These are phyloP conservation scores for Rafetus swinhoei DNA, from an alignment of 2,113 vertebrate species.

Conservation along the genomic window DNA sequence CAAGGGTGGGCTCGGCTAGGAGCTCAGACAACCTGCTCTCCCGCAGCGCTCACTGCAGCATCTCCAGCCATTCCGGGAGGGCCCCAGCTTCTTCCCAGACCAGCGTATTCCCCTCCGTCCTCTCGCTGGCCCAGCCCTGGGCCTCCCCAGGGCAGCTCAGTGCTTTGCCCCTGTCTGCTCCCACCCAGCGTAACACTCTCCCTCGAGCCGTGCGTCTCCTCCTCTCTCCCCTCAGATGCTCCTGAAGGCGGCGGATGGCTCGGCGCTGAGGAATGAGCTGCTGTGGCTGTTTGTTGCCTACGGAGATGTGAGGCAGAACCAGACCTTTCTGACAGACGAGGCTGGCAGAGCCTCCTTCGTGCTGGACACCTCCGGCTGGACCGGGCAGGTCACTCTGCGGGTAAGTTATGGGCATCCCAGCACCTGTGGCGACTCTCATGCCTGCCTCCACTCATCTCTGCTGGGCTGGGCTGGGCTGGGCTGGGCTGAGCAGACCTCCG, in stretches of 20 bases:
- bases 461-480: background rate
- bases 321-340: background rate
- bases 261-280: background rate
- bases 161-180: too few species aligned
- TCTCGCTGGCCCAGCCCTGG: background rate
- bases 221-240: background rate
- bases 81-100: background rate
- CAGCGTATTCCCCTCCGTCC: background rate
- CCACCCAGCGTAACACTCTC: background rate
- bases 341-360: conserved; percentile 16
- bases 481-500: background rate
- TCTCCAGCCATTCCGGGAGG: rapidly evolving
- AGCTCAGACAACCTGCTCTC: too few species aligned
- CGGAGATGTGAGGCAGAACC: rapidly evolving
- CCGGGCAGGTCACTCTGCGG: rapidly evolving
- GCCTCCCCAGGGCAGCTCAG: too few species aligned
- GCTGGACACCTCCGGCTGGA: conserved; percentile 29
- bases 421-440: rapidly evolving
- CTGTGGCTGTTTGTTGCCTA: rapidly evolving
- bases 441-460: background rate
- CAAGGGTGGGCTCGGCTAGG: too few species aligned
- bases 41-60: background rate
- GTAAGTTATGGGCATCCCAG: background rate
- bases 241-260: rapidly evolving
- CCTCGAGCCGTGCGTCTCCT: rapidly evolving